A percentile compares a stretch with the other conserved stretches of the same genome.
These are phyloP conservation scores for Pipra filicauda DNA, from an alignment of 2,113 vertebrate species.

Conservation along the genomic window DNA sequence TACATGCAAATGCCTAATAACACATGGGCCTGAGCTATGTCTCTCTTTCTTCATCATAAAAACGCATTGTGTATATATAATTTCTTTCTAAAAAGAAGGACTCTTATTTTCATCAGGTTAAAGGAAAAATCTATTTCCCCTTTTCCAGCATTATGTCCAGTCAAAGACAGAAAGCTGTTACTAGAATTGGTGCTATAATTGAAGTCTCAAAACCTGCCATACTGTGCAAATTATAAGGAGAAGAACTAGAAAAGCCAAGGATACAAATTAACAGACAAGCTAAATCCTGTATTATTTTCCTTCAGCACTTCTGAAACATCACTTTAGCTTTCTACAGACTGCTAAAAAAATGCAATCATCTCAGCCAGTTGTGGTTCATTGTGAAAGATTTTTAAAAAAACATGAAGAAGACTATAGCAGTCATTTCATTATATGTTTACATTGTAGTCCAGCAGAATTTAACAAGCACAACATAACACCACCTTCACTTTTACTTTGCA, in stretches of 20 bases:
- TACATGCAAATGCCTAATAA: not conserved
- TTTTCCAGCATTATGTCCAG: not conserved
- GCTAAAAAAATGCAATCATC: not conserved
- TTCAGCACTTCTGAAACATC: not conserved
- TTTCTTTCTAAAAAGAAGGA: not conserved
- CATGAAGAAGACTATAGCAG: not conserved
- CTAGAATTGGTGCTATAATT: not conserved
- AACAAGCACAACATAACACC: not conserved
- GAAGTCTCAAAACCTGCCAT: not conserved
- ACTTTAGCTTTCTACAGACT: not conserved
- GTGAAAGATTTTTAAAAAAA: not conserved
- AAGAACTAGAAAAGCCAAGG: not conserved
- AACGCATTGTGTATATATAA: not conserved
- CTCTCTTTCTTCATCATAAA: not conserved
- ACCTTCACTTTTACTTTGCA: not conserved
- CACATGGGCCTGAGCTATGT: not conserved
- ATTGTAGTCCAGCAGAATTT: not conserved
- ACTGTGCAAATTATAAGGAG: constrained; percentile 7
- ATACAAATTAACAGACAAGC: not conserved
- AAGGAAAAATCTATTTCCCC: not conserved
- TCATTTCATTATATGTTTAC: not conserved
- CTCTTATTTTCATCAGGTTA: not conserved
- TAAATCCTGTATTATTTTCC: constrained; percentile 23
- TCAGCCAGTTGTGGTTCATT: not conserved
- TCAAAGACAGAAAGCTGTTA: constrained; percentile 5